Conservation (phyloP, 2,113 vertebrate genomes). For the Platichthys stellatus region DNA sequence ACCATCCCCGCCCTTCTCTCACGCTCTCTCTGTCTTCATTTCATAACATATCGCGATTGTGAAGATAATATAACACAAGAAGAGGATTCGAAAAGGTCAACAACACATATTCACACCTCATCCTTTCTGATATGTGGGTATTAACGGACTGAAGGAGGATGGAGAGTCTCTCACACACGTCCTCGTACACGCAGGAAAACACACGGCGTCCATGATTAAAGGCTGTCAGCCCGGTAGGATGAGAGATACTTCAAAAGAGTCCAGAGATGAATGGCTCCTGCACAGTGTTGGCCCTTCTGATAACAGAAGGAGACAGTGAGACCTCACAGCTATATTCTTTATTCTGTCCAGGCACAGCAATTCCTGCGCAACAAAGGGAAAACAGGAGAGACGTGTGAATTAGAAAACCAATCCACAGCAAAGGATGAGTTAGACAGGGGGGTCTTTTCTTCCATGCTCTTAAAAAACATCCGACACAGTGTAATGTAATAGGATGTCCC, state of each 20-base stretch:
- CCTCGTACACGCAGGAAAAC: constrained; percentile 24
- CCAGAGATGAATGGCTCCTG: constrained; percentile 53
- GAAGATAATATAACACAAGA: constrained; percentile 4
- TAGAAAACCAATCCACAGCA: constrained; percentile 13
- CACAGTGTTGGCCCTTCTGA: constrained; percentile 8
- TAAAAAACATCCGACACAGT: constrained; percentile 32
- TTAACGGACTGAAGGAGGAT: constrained; percentile 44
- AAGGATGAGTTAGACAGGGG: constrained; percentile 37
- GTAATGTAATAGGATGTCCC: constrained; percentile 42
- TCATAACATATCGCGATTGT: constrained; percentile 28
- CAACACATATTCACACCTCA: not conserved
- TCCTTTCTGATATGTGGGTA: constrained; percentile 4
- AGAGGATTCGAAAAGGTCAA: not conserved
- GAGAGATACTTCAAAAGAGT: constrained; percentile 51
- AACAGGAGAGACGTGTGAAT: not conserved
- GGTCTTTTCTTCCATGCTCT: constrained; percentile 26
- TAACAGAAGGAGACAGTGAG: constrained; percentile 47
- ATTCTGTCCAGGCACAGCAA: constrained; percentile 36
- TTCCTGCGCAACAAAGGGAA: constrained; percentile 27
- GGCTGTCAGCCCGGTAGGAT: constrained; percentile 41
- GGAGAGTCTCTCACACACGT: constrained; percentile 46
- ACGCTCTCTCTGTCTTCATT: not conserved
- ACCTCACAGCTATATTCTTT: constrained; percentile 22
- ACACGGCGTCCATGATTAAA: constrained; percentile 47
- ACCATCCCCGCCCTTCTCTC: not conserved